Base-by-base conservation (phyloP, 1,140 invertebrate species). In the Drosophila yakuba region DNA sequence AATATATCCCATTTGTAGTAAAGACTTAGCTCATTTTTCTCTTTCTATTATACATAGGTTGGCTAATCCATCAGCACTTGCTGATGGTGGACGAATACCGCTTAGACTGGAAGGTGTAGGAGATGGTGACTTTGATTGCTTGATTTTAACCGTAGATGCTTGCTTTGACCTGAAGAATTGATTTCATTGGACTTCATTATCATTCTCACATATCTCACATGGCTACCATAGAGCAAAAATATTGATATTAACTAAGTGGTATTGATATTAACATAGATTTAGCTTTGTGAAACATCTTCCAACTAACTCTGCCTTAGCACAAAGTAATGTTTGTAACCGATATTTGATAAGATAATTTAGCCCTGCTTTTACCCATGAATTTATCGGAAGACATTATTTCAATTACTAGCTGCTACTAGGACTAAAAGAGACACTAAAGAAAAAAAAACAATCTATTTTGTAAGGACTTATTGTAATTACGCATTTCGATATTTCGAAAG, bases 71-170 rank as follows among this genome's bases (percentile, higher is more conserved):
- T 68, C 89, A 88, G 7, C 94, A 95, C 90, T 82, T 94, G 36
- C 72, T 95, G 28, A 74, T 92, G 51, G 83, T 94, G 3, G 94
- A 93, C 48, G 92, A 94, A 72, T 94, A 93, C 92, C 90, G 92
- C 66, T 91, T 92, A 48, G 77, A 89, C 56, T 94, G 93, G 93
- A 93, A 91, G 50, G 79, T 77, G 39, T 91, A 91, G 57, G n/a
- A 32, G 8, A 41, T 17, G 11, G 15, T 32, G n/a, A 35, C 8
- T 20, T 44, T 50, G 7, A 11, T 54, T 38, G 23, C 71, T 67
- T 55, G 64, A 50, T 32, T 63, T 15, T 32, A 8, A 32, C 32
- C 32, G 7, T 32, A 32, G 32, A 8, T 32, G 28, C 71, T 67
- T 61, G 64, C 54, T 32, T 63, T 15, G n/a, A 52, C 47, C 62